Base-by-base conservation (phyloP, 2,113 vertebrate species). In the Chionodraco myersi region DNA sequence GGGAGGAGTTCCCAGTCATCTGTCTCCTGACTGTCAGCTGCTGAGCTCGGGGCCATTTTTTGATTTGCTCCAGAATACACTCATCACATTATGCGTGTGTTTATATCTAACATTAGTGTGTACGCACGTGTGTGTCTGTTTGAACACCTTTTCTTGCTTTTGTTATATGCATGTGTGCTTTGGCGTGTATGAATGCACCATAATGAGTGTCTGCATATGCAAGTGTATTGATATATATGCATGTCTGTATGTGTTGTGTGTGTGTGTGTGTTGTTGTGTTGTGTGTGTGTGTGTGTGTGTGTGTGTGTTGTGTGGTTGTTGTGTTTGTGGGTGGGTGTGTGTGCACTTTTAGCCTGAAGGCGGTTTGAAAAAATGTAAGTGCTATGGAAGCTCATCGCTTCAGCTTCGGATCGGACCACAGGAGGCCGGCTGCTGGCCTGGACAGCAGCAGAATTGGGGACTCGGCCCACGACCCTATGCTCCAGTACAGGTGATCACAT, bases 401-500 rank as follows among this genome's bases (percentile, higher is more conserved):
- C n/a, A n/a, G n/a, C n/a, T n/a, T n/a, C n/a, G n/a, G n/a, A n/a
- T n/a, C n/a, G n/a, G 92, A 92, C 89, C 82, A 72, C 84, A 90
- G 94, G 94, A 94, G 93, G 91, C 88, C 88, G 90, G 91, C 92
- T 89, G 92, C 72, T 72, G 91, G 90, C 90, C 93, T 94, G 95
- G 95, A 95, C 88, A 91, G 86, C 80, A 94, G 94, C 93, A 94
- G 93, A 84, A 91, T 89, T 89, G 89, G 91, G 89, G 93, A 91
- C 88, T 91, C n/a, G 92, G 94, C 93, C 93, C 92, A 65, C 86
- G 88, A 91, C 93, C 95, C 95, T 92, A 93, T n/a, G n/a, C 91
- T 93, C 94, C 94, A 90, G 93, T 94, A 92, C 93, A 95, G 90
- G 94, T n/a, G 89, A 94, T 97, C 96, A 96, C 93, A 95, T 94